Base-by-base conservation (phyloP, 2,797 vertebrate genomes). In the Esox masquinongy region DNA sequence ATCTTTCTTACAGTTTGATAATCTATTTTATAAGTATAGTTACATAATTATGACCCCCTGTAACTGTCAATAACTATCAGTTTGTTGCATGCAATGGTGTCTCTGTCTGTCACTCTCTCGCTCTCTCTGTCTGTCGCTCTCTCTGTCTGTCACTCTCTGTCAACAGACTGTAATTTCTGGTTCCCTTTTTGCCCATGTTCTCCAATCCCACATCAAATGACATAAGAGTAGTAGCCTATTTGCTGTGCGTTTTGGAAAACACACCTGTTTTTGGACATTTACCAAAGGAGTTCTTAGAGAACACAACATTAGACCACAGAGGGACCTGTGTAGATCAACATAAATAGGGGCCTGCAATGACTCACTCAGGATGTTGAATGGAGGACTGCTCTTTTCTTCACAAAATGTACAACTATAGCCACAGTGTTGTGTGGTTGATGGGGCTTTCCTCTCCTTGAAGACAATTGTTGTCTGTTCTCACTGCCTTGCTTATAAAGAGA, bases 401-500 rank as follows among this genome's bases (percentile, higher is more conserved):
- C 63, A 0, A 26, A 66, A 66, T 24, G 16, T 66, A 9, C 16
- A 15, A 34, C 70, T 68, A 61, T 70, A 7, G 51, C 24, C 49
- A 7, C 47, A 75, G 50, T 69, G 68, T 76, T 68, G 53, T 59
- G 53, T 59, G 53, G 7, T 39, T 64, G 56, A n/a, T 67, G 70
- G 26, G 39, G 8, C 24, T 64, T 19, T 59, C 16, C 53, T 70
- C 64, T 76, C 29, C n/a, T 26, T 26, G 47, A 59, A 70, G 51
- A 75, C 61, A 72, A 72, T 61, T 73, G 34, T 36, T 19, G 24
- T 51, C 70, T 73, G 53, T 77, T 77, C 70, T 73, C 17, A 47
- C 66, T 68, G 50, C 53, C 59, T 76, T 50, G 39, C 11, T 63
- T 66, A 68, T 68, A 64, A 72, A 72, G 47, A 68, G 34, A 51